Base-by-base conservation (phyloP, 1,140 invertebrate species). In the Carcinoscorpius rotundicauda region DNA sequence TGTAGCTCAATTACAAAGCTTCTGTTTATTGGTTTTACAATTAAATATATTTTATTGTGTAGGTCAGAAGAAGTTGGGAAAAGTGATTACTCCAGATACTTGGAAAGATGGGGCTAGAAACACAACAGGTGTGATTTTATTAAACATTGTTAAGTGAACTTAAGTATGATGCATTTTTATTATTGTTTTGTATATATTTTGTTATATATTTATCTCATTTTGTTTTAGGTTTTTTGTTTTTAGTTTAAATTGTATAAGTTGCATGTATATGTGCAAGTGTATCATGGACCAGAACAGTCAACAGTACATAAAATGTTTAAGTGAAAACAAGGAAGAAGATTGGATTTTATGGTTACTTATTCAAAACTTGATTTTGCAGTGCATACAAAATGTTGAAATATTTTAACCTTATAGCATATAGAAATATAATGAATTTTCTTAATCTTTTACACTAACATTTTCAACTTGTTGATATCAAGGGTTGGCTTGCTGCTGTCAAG, bases 81-180 rank as follows among this genome's bases (percentile, higher is more conserved):
- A 81, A 76, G 84, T 93, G 1, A 92, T 94, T 59, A 96, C 93
- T 0, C 93, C 93, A n/a, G 93, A 97, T 81, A 88, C 91, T 55
- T 97, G 93, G 93, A 96, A 96, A 79, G 80, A 83, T 49, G 93
- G 91, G 11, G 90, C 91, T 3, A 81, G 90, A 70, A 94, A 95
- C 73, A 92, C 87, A 4, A 87, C 85, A 49, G 91, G 93, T 66
- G 90, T 87, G 80, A 2, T 66, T 79, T 51, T 75, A 74, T 62
- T 59, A 53, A 29, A 8, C 10, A 55, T 59, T 64, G 11, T 66
- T 66, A 51, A 50, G 29, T 5, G 75, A 76, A 72, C 59, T 53
- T 53, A 49, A 59, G 49, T 58, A 10, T 68, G 10, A 57, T 49
- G 48, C 63, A 53, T 48, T 58, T 10, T 64, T 11, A 52, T 56